These are phyloP conservation scores for Nannoperca australis DNA, from an alignment of 2,797 vertebrate species.

Conservation along the genomic window DNA sequence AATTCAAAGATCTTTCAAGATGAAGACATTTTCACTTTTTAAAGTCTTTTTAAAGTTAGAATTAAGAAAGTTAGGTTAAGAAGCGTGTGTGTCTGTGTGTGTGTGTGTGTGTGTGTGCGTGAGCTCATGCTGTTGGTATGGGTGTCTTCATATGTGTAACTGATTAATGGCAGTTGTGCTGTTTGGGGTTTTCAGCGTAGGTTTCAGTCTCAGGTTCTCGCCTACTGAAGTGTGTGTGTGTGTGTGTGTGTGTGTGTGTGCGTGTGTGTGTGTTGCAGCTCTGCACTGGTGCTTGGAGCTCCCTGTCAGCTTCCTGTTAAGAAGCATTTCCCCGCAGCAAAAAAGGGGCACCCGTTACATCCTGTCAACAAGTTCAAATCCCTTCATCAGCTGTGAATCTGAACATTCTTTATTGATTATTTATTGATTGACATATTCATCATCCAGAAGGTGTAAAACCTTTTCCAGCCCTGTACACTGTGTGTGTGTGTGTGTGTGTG, in stretches of 20 bases:
- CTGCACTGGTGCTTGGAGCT: conserved; percentile 72
- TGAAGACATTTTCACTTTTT: not conserved
- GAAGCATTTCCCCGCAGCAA: conserved; percentile 44
- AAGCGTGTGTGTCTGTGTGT: conserved; percentile 12
- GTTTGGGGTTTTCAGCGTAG: conserved; percentile 55
- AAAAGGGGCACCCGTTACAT: conserved; percentile 36
- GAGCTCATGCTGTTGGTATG: not conserved
- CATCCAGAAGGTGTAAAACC: too few species aligned
- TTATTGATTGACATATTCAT: too few species aligned
- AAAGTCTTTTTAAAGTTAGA: not conserved
- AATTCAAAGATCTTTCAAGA: not conserved
- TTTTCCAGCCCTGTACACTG: too few species aligned
- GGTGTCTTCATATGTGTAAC: conserved; percentile 24
- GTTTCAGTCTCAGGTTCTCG: conserved; percentile 56
- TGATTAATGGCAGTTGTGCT: conserved; percentile 48
- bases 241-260: conserved; percentile 41
- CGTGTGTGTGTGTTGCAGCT: conserved; percentile 54
- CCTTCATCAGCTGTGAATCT: not conserved
- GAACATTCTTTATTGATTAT: not conserved
- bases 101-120: conserved; percentile 7
- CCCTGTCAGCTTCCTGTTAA: conserved; percentile 76
- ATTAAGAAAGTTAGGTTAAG: not conserved
- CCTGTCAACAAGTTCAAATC: conserved; percentile 25
- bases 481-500: too few species aligned
- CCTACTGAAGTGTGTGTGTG: conserved; percentile 40